Evolutionary conservation across 2,888 invertebrate genomes (phyloP).

Genomic region (Clostera curtula): DNA sequence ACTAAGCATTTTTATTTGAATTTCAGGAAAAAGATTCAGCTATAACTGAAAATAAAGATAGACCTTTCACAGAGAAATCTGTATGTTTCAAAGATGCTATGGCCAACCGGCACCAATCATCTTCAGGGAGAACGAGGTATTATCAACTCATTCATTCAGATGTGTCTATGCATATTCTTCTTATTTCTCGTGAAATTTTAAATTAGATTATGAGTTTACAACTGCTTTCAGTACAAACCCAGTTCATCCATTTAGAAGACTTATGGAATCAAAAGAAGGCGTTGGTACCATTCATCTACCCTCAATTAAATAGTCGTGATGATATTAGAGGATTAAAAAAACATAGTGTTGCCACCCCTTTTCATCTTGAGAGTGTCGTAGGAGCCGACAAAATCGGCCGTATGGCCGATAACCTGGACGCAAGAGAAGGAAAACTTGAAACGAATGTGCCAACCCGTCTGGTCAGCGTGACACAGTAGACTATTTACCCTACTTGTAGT

Average conservation of each 20-base stretch:
- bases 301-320: slow-evolving; percentile 22
- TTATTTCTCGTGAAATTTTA: not conserved
- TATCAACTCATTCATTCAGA: not conserved
- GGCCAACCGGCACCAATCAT: slow-evolving; percentile 35
- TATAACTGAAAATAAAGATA: slow-evolving; percentile 40
- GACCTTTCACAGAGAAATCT: slow-evolving; percentile 49
- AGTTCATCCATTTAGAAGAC: slow-evolving; percentile 53
- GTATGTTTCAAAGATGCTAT: slow-evolving; percentile 51
- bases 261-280: slow-evolving; percentile 29
- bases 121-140: slow-evolving; percentile 38
- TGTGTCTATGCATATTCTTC: not conserved
- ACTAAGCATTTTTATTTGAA: not conserved
- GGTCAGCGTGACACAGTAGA: too few relatives aligned
- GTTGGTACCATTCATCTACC: slow-evolving; percentile 30
- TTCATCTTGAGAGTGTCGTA: too few relatives aligned
- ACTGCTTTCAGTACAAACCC: slow-evolving; percentile 51
- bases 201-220: not conserved
- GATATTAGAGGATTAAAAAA: too few relatives aligned
- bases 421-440: too few relatives aligned
- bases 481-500: too few relatives aligned
- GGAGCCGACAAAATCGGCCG: too few relatives aligned
- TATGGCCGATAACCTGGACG: too few relatives aligned
- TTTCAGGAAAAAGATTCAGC: slow-evolving; percentile 39
- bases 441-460: too few relatives aligned
- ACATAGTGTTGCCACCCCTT: too few relatives aligned